These are phyloP conservation scores for Stegana nigrithorax DNA, from an alignment of 2,888 invertebrate species.

Conservation along the genomic window DNA sequence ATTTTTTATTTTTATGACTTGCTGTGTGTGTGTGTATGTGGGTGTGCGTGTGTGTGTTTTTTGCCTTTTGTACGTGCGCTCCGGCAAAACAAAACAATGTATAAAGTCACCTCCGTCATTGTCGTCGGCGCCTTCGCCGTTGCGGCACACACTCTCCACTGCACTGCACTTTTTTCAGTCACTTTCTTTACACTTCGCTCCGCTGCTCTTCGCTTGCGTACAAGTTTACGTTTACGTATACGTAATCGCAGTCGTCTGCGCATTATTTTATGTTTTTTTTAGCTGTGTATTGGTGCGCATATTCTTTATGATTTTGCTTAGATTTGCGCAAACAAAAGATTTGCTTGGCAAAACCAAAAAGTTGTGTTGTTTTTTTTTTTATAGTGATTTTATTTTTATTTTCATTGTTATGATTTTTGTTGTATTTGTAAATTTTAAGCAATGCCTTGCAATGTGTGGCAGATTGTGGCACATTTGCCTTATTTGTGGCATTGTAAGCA, in stretches of 20 bases:
- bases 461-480: too few species aligned
- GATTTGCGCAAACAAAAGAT: neutral
- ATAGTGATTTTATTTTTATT: too few species aligned
- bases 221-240: too few species aligned
- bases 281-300: neutral
- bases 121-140: too few species aligned
- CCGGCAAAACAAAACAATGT: too few species aligned
- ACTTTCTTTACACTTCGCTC: neutral
- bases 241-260: too few species aligned
- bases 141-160: too few species aligned
- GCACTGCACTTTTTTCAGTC: neutral
- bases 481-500: too few species aligned
- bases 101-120: neutral
- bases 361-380: neutral
- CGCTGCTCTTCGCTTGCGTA: neutral
- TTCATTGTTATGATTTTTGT: too few species aligned
- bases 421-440: neutral
- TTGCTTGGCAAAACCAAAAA: neutral
- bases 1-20: neutral
- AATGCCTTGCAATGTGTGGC: too few species aligned
- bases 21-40: neutral
- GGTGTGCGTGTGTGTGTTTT: neutral
- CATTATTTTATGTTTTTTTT: neutral
- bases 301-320: too few species aligned
- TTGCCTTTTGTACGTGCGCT: neutral